Evolutionary conservation across 2,888 invertebrate species (phyloP), one percentile per base, ranked within the genome.

Genomic region (Thelaira solivaga): DNA sequence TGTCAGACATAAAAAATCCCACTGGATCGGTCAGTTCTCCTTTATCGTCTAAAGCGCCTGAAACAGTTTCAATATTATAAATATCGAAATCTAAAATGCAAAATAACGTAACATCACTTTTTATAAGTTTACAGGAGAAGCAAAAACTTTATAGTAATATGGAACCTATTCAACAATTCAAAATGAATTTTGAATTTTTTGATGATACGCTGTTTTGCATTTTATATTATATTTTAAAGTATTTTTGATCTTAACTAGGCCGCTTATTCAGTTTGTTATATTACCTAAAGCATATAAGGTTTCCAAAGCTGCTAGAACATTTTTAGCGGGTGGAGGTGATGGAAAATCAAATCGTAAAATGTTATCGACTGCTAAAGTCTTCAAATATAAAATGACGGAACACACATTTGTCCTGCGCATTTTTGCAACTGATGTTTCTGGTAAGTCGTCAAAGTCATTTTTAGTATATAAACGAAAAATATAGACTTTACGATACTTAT

Each of bases 351-450:
- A 99, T 81, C 94, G 92, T 0, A 98, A 89, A 20, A 99, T 92
- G 86, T 99, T 98, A 81, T 95, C 93, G 64, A 99, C 96, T 0
- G 99, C 99, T 0, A 99, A 89, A 0, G 98, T 97, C 88, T 98
- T 98, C 16, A 99, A 87, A 86, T 97, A 97, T 13, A 99, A 89
- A 16, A 99, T 91, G 1, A 96, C 94, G 0, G 94, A 92, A 0
- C 96, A 93, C 55, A 99, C 90, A 84, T 97, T 96, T 51, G 94
- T 94, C 8, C 99, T 89, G 80, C 96, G 95, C 92, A 99, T 96
- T 90, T 99, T 99, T 0, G 99, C 98, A 0, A 96, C 94, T 0
- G 95, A 94, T 20, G 92, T 91, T 0, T 90, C 90, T 0, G 93
- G 90, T 1, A 99, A 87, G 55, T 93, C 92, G 0, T 92, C 90